Percentiles rank a stretch among this genome's conserved stretches.
Conservation (phyloP, 2,888 invertebrate species). For the Mimachlamys varia region DNA sequence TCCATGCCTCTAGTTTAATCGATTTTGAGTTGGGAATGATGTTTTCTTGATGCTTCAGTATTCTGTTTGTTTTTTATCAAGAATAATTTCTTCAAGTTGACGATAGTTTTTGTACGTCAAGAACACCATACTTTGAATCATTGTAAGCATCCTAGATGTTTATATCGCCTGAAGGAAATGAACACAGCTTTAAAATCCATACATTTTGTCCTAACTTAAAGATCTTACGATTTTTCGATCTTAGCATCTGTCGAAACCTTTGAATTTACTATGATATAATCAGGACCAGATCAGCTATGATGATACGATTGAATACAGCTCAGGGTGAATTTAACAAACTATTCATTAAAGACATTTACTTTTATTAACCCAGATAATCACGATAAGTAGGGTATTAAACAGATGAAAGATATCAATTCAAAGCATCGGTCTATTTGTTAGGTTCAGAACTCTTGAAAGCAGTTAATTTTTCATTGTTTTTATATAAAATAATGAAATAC, state of each 20-base stretch:
- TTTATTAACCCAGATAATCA: background rate
- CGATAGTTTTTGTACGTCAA: background rate
- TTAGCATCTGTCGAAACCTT: background rate
- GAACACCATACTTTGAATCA: background rate
- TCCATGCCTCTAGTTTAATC: no score
- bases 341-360: background rate
- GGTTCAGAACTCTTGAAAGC: background rate
- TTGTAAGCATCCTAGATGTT: background rate
- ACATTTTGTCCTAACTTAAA: background rate
- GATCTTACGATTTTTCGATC: slow-evolving; percentile 20
- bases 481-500: no score
- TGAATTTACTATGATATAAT: background rate
- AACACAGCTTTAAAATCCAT: background rate
- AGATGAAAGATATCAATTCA: background rate
- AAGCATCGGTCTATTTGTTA: background rate
- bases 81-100: background rate
- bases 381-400: background rate
- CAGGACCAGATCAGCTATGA: background rate
- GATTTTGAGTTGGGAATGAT: no score
- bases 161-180: slow-evolving; percentile 13
- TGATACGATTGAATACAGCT: background rate
- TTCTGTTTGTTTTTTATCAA: no score
- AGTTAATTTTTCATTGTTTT: background rate
- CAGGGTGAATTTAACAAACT: background rate
- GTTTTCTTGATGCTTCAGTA: no score